Evolutionary conservation across 2,113 vertebrate species (phyloP).

Genomic region (Brachyhypopomus occidentalis): DNA sequence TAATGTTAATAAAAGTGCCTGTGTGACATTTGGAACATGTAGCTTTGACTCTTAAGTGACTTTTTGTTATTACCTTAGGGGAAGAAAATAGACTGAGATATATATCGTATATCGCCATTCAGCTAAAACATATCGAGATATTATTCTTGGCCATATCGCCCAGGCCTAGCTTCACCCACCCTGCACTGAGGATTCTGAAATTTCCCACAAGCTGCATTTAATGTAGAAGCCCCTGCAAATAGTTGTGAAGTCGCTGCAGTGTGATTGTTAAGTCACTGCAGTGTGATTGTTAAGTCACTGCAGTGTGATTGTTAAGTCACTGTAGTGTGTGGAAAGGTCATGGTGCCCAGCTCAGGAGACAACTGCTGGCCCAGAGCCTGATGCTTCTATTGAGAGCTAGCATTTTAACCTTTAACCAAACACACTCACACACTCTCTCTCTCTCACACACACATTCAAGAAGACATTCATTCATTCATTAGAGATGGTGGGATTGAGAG

Average conservation of each 20-base stretch:
- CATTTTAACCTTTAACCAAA: constrained; percentile 17
- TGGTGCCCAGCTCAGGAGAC: not conserved
- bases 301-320: not conserved
- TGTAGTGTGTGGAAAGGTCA: constrained; percentile 8
- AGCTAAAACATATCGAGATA: too few species aligned
- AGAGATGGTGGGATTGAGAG: too few species aligned
- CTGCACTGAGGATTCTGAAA: constrained; percentile 14
- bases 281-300: too few species aligned
- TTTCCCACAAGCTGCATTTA: constrained; percentile 4
- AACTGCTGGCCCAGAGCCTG: not conserved
- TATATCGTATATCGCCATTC: too few species aligned
- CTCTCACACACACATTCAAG: not conserved
- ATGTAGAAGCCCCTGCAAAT: not conserved
- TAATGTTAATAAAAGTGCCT: too few species aligned
- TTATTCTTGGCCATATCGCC: too few species aligned
- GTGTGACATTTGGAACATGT: too few species aligned
- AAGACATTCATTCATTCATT: too few species aligned
- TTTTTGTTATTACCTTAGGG: too few species aligned
- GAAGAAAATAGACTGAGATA: too few species aligned
- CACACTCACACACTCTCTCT: not conserved
- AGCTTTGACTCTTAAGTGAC: too few species aligned
- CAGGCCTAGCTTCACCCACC: too few species aligned
- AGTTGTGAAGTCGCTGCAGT: not conserved
- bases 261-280: not conserved
- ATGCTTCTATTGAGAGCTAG: not conserved